Evolutionary conservation across 2,113 vertebrate genomes (phyloP).

Genomic region (Corythaeola cristata): DNA sequence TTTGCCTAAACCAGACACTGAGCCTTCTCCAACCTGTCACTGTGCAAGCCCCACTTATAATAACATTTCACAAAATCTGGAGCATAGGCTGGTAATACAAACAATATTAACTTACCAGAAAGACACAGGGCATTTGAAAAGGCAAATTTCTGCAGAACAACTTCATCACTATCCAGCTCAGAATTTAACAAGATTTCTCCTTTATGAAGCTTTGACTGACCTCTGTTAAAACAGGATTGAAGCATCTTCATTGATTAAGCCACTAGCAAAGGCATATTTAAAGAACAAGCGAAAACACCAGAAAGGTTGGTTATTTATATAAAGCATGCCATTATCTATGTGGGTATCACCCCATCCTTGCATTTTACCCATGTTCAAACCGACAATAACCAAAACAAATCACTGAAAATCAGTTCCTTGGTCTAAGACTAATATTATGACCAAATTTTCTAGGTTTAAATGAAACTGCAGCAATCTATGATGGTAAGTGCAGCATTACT

Average conservation of each 20-base stretch:
- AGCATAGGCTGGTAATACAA: not conserved
- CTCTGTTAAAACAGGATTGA: constrained; percentile 76
- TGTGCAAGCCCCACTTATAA: not conserved
- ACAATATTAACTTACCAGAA: constrained; percentile 81
- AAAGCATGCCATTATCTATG: not conserved
- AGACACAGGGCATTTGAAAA: constrained; percentile 97
- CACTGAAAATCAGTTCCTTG: not conserved
- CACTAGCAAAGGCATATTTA: not conserved
- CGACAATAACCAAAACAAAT: not conserved
- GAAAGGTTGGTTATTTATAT: not conserved
- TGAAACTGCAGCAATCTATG: not conserved
- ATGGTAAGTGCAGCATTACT: not conserved
- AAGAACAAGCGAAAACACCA: not conserved
- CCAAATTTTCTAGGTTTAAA: not conserved
- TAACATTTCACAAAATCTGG: not conserved
- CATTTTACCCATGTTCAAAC: not conserved
- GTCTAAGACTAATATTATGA: not conserved
- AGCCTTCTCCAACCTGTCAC: not conserved
- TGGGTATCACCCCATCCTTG: not conserved
- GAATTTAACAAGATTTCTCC: constrained; percentile 88
- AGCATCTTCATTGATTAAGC: not conserved
- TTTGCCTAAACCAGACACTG: not conserved
- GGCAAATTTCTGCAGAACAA: constrained; percentile 92
- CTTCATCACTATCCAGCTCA: constrained; percentile 80
- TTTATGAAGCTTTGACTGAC: constrained; percentile 87